Conservation (phyloP, 2,888 invertebrate species). For the Strigamia crassipes region DNA sequence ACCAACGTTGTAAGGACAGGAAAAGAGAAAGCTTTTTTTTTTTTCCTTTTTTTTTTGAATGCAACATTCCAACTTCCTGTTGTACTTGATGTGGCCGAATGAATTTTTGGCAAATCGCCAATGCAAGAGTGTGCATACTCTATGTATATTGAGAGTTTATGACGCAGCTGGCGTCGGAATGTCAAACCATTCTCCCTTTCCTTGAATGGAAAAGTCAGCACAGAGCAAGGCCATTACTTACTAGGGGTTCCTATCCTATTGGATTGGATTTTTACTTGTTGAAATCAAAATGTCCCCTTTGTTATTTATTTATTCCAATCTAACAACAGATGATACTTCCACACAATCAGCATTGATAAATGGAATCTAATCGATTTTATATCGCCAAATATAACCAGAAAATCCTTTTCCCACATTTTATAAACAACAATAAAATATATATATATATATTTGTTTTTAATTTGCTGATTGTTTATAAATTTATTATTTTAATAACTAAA, state of each 20-base stretch:
- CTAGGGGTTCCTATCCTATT: slow-evolving; percentile 12
- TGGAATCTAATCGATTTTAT: not conserved
- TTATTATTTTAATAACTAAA: not conserved
- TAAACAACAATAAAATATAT: not conserved
- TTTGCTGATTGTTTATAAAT: not conserved
- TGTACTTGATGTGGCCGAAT: slow-evolving; percentile 17
- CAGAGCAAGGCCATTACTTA: slow-evolving; percentile 17
- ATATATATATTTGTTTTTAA: not conserved
- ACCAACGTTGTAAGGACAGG: not conserved
- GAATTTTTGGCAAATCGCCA: not conserved
- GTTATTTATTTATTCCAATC: not conserved
- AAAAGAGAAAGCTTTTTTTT: not conserved
- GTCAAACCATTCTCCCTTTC: slow-evolving; percentile 27
- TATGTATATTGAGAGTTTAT: not conserved
- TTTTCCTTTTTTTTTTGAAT: not conserved
- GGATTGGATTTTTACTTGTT: slow-evolving; percentile 18
- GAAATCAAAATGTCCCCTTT: not conserved
- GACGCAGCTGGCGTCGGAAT: slow-evolving; percentile 27
- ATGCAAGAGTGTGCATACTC: not conserved
- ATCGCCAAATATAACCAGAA: too few relatives aligned
- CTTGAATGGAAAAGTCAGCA: slow-evolving; percentile 27
- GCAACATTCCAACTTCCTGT: not conserved
- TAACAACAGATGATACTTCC: not conserved
- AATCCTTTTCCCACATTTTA: too few relatives aligned
- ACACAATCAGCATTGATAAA: not conserved